These are phyloP conservation scores for Apogon hyalosoma DNA, from an alignment of 2,797 vertebrate species.

Conservation along the genomic window DNA sequence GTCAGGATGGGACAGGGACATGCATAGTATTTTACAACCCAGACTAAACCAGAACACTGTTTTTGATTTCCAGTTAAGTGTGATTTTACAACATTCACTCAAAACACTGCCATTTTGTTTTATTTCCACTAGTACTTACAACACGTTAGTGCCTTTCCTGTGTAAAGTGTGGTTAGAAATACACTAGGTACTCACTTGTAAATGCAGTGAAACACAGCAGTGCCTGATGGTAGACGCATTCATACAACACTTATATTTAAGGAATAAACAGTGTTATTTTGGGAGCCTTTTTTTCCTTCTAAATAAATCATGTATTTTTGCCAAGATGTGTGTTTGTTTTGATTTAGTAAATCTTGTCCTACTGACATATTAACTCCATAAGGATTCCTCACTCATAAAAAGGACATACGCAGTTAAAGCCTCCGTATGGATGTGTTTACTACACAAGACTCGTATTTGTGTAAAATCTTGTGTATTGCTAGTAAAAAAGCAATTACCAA, in stretches of 20 bases:
- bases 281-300: conserved; percentile 67
- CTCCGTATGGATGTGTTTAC: too few species aligned
- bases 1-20: conserved; percentile 7
- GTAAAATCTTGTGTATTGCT: too few species aligned
- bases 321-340: conserved; percentile 45
- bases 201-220: conserved; percentile 48
- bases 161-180: conserved; percentile 32
- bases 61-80: conserved; percentile 26
- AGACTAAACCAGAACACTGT: conserved; percentile 37
- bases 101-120: conserved; percentile 53
- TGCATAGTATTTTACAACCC: conserved; percentile 13
- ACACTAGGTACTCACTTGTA: conserved; percentile 29
- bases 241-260: conserved; percentile 76
- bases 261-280: conserved; percentile 77
- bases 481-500: too few species aligned
- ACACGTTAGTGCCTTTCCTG: conserved; percentile 65
- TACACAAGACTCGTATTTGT: too few species aligned
- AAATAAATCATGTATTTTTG: conserved; percentile 84
- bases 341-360: background rate
- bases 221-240: conserved; percentile 50
- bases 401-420: too few species aligned
- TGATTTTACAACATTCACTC: conserved; percentile 30
- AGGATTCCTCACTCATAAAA: too few species aligned
- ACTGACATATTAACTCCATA: too few species aligned
- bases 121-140: conserved; percentile 37